These are phyloP conservation scores for Anoplius nigerrimus DNA, from an alignment of 2,888 invertebrate genomes.

Conservation along the genomic window DNA sequence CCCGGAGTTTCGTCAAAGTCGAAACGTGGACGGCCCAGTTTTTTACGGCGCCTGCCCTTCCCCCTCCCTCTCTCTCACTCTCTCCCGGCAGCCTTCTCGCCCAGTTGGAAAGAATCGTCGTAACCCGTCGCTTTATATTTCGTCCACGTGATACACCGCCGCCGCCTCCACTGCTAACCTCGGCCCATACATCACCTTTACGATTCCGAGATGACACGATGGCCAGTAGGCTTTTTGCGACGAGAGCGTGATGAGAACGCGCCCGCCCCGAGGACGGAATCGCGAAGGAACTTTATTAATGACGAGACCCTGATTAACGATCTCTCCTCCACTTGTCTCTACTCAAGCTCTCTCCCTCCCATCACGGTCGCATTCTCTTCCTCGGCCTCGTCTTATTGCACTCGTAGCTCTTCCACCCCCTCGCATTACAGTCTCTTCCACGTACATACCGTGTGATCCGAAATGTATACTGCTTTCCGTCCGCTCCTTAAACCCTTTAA, in stretches of 20 bases:
- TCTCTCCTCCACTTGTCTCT: slow-evolving; percentile 33
- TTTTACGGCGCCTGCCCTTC: slow-evolving; percentile 8
- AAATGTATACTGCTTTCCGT: slow-evolving; percentile 27
- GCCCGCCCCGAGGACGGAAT: slow-evolving; percentile 21
- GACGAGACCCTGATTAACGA: slow-evolving; percentile 49
- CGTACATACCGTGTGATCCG: slow-evolving; percentile 26
- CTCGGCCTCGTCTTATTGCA: slow-evolving; percentile 38
- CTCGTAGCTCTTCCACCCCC: slow-evolving; percentile 29
- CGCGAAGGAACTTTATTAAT: slow-evolving; percentile 47
- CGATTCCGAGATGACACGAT: slow-evolving; percentile 14
- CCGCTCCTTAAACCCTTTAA: slow-evolving; percentile 33
- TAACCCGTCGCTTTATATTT: slow-evolving; percentile 25
- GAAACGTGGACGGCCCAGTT: slow-evolving; percentile 35
- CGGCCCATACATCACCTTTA: slow-evolving; percentile 30
- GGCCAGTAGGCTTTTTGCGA: slow-evolving; percentile 16
- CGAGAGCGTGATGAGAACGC: slow-evolving; percentile 17
- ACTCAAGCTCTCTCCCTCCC: slow-evolving; percentile 19
- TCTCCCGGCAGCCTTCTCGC: no score
- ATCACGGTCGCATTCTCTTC: no score
- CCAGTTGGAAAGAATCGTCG: slow-evolving; percentile 20
- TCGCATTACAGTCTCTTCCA: slow-evolving; percentile 8
- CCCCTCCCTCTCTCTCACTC: no score
- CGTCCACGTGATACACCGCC: neutral
- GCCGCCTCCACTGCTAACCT: neutral
- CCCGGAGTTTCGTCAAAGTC: slow-evolving; percentile 49